Evolutionary conservation across 1,140 invertebrate genomes (phyloP).

Genomic region (Zaprionus lachaisei): DNA sequence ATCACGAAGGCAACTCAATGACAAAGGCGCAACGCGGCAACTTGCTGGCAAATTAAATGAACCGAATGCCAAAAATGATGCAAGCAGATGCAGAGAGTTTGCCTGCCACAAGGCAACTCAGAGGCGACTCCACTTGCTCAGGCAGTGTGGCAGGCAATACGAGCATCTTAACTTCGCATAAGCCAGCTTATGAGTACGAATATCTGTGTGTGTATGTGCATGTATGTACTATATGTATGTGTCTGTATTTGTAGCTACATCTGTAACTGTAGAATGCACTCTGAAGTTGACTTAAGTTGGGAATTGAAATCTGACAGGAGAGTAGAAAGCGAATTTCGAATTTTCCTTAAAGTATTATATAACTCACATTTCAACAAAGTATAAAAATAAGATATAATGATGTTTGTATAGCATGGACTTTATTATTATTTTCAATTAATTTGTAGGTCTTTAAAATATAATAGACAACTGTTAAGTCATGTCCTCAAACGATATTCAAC

Average conservation of each 20-base stretch:
- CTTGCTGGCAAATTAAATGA: conserved; percentile 46
- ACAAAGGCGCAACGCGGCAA: conserved; percentile 10
- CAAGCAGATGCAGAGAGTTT: neutral
- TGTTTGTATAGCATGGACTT: too few relatives aligned
- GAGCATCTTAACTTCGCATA: neutral
- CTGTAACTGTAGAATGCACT: neutral
- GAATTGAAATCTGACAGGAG: neutral
- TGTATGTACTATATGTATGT: neutral
- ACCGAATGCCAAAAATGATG: conserved; percentile 42
- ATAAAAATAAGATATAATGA: too few relatives aligned
- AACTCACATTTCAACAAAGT: too few relatives aligned
- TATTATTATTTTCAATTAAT: too few relatives aligned
- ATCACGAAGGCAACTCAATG: conserved; percentile 39
- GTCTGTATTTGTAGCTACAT: neutral
- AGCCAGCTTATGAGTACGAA: neutral
- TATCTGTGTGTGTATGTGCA: neutral
- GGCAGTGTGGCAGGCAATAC: neutral
- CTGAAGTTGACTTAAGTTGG: neutral
- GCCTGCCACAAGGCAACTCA: neutral
- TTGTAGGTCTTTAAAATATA: too few relatives aligned
- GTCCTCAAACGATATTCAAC: too few relatives aligned
- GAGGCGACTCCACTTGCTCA: neutral
- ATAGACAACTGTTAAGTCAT: too few relatives aligned
- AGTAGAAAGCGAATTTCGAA: neutral
- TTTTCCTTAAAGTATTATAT: too few relatives aligned